Evolutionary conservation across 2,797 vertebrate genomes (phyloP).

Genomic region (Pseudochirops cupreus): DNA sequence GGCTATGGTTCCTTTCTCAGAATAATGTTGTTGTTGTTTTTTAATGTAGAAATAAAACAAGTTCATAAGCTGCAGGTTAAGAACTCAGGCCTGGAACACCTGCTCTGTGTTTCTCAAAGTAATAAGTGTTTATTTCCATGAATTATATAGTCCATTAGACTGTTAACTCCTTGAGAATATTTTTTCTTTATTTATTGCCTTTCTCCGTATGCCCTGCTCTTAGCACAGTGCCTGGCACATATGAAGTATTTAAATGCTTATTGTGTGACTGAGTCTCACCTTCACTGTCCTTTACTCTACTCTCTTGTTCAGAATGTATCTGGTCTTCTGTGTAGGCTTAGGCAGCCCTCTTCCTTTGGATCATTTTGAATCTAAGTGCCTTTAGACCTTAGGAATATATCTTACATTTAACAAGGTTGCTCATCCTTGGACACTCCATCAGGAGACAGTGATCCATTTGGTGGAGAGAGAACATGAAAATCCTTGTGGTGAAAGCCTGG

Average conservation of each 20-base stretch:
- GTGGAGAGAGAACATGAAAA: not conserved
- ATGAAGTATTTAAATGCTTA: not conserved
- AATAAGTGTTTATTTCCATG: not conserved
- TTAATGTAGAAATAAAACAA: not conserved
- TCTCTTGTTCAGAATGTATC: not conserved
- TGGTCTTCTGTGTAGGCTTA: not conserved
- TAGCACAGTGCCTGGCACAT: not conserved
- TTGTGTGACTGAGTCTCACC: not conserved
- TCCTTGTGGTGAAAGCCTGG: not conserved
- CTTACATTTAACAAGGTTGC: not conserved
- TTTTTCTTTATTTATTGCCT: too few relatives aligned
- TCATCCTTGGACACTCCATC: not conserved
- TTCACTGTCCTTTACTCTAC: not conserved
- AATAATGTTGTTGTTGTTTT: not conserved
- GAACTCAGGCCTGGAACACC: not conserved
- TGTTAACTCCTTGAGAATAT: not conserved
- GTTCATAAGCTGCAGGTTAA: not conserved
- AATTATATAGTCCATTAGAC: not conserved
- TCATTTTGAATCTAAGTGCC: not conserved
- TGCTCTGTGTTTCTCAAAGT: not conserved
- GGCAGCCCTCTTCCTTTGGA: not conserved
- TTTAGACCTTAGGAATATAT: not conserved
- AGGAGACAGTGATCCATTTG: not conserved
- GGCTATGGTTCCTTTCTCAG: not conserved
- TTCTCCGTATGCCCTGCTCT: too few relatives aligned